These are phyloP conservation scores for Callopanchax toddi DNA, from an alignment of 2,113 vertebrate species.

Conservation along the genomic window DNA sequence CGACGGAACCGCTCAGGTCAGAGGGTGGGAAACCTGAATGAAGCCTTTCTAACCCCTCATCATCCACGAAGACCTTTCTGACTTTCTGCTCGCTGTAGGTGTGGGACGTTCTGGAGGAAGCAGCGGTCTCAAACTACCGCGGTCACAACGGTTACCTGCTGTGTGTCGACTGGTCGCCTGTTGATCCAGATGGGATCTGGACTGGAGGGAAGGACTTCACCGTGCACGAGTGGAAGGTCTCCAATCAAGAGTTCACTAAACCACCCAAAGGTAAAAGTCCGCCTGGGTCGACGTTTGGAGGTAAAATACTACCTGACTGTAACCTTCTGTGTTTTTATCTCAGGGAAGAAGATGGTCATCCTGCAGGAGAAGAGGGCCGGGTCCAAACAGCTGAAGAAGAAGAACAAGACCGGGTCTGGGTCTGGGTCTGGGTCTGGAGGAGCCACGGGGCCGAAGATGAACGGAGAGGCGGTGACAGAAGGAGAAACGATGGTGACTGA, in stretches of 20 bases:
- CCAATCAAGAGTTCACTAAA: conserved; percentile 86
- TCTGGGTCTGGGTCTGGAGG: too few relatives aligned
- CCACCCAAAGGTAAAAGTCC: conserved; percentile 93
- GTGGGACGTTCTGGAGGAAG: conserved; percentile 91
- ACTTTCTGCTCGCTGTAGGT: conserved; percentile 78
- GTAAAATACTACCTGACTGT: neutral
- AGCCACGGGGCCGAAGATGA: conserved; percentile 51
- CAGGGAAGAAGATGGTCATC: conserved; percentile 86
- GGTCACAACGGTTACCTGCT: conserved; percentile 89
- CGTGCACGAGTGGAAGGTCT: conserved; percentile 89
- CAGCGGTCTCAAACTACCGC: conserved; percentile 89
- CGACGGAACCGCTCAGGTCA: conserved; percentile 94
- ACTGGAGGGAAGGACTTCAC: conserved; percentile 96
- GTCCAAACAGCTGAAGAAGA: conserved; percentile 89
- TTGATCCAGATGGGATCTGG: conserved; percentile 89
- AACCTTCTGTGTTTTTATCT: neutral
- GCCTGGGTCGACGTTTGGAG: too few relatives aligned
- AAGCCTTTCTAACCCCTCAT: too few relatives aligned
- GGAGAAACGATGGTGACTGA: conserved; percentile 62
- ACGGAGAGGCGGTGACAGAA: conserved; percentile 59
- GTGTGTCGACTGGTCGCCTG: conserved; percentile 90
- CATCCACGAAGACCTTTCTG: too few relatives aligned
- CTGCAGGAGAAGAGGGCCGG: conserved; percentile 67
- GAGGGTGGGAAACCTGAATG: conserved; percentile 2
- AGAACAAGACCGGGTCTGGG: conserved; percentile 79